Evolutionary conservation across 2,113 vertebrate genomes (phyloP).

Genomic region (Dicrurus megarhynchus): DNA sequence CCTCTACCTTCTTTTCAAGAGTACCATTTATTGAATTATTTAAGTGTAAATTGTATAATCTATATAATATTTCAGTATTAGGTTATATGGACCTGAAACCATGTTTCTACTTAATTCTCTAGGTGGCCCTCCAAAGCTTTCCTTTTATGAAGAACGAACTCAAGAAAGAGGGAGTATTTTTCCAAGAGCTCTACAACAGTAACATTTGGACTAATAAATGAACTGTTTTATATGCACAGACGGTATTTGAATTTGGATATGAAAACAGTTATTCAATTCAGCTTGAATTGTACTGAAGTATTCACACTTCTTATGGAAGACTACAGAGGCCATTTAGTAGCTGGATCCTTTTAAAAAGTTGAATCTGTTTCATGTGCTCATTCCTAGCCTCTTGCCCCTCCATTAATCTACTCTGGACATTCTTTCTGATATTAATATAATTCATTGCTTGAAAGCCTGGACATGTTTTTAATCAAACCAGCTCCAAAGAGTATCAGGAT

Average conservation of each 20-base stretch:
- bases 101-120: constrained; percentile 50
- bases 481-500: background rate
- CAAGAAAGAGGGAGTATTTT: constrained; percentile 65
- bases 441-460: constrained; percentile 27
- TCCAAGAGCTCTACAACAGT: constrained; percentile 68
- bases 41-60: constrained; percentile 37
- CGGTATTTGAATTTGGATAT: constrained; percentile 75
- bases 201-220: constrained; percentile 73
- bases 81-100: background rate
- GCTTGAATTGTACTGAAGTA: constrained; percentile 72
- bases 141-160: constrained; percentile 58
- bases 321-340: constrained; percentile 70
- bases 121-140: constrained; percentile 55
- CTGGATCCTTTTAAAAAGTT: constrained; percentile 65
- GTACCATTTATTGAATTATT: constrained; percentile 3
- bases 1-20: background rate
- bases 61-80: background rate
- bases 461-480: constrained; percentile 16
- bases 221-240: constrained; percentile 72
- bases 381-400: constrained; percentile 50
- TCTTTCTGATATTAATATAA: constrained; percentile 37
- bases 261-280: constrained; percentile 68
- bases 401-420: constrained; percentile 46
- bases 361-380: constrained; percentile 68
- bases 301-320: constrained; percentile 76